A percentile compares a stretch with the other conserved stretches of the same genome.
phyloP scores from a whole-genome alignment of 2,888 invertebrate genomes.

The Sialis lutaria region DNA sequence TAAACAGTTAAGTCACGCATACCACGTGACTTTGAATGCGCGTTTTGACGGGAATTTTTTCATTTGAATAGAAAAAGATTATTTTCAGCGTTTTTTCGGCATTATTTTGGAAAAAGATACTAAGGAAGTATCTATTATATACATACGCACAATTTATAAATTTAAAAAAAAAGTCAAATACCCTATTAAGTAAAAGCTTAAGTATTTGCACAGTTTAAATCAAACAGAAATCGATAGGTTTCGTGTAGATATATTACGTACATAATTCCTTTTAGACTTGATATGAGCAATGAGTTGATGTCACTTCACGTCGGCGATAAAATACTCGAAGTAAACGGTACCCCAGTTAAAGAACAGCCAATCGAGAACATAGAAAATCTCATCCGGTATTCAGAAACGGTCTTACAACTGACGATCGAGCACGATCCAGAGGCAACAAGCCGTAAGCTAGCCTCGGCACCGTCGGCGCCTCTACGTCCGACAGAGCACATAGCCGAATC shows the following conservation, averaged over 20 bases:
- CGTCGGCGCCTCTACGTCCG: conserved; percentile 1
- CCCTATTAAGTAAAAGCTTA: too few relatives aligned
- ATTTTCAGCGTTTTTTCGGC: too few relatives aligned
- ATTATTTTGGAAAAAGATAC: too few relatives aligned
- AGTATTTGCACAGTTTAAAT: too few relatives aligned
- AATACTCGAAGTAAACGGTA: conserved; percentile 84
- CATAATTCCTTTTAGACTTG: conserved; percentile 40
- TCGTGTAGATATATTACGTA: not conserved
- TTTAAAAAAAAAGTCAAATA: too few relatives aligned
- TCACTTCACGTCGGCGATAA: conserved; percentile 82
- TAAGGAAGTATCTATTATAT: too few relatives aligned
- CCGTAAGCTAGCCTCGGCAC: conserved; percentile 23
- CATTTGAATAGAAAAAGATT: too few relatives aligned
- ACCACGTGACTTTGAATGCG: too few relatives aligned
- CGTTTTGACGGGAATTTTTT: too few relatives aligned
- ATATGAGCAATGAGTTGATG: conserved; percentile 64
- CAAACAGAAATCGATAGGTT: not conserved
- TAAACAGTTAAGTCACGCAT: too few relatives aligned
- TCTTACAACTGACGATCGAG: conserved; percentile 75
- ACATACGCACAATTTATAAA: too few relatives aligned
- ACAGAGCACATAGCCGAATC: conserved; percentile 5
- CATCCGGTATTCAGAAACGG: conserved; percentile 50
- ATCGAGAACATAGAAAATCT: conserved; percentile 63
- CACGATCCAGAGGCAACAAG: conserved; percentile 65
- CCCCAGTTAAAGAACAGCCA: conserved; percentile 64